phyloP scores from a whole-genome alignment of 2,797 vertebrate genomes.

The Momotus momota region DNA sequence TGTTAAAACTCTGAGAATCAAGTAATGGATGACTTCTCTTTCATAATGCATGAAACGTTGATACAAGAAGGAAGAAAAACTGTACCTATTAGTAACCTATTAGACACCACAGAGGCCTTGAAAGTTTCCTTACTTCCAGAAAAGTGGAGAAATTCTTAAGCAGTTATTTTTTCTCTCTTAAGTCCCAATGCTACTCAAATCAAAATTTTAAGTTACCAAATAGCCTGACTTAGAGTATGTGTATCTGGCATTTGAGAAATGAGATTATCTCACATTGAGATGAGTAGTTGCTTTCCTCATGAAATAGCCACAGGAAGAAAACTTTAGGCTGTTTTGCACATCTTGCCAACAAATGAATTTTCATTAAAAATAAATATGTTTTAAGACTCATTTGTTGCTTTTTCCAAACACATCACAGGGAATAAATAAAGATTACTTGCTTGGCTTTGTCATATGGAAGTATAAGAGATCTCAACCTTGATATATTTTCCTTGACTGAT shows the following conservation, averaged over 20 bases:
- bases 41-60: neutral
- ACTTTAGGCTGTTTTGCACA: neutral
- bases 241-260: neutral
- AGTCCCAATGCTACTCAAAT: neutral
- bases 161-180: neutral
- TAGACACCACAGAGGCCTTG: neutral
- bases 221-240: neutral
- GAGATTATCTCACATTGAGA: neutral
- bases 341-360: neutral
- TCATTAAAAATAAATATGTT: neutral
- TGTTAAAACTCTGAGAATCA: neutral
- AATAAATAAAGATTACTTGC: neutral
- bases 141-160: neutral
- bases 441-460: neutral
- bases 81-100: neutral
- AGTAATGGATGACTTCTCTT: neutral
- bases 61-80: neutral
- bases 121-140: neutral
- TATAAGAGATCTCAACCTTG: neutral
- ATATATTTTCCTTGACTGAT: neutral
- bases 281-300: neutral
- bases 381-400: neutral
- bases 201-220: neutral
- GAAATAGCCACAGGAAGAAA: neutral
- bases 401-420: neutral